These are phyloP conservation scores for Calameuta pallipes DNA, from an alignment of 2,888 invertebrate species.

Conservation along the genomic window DNA sequence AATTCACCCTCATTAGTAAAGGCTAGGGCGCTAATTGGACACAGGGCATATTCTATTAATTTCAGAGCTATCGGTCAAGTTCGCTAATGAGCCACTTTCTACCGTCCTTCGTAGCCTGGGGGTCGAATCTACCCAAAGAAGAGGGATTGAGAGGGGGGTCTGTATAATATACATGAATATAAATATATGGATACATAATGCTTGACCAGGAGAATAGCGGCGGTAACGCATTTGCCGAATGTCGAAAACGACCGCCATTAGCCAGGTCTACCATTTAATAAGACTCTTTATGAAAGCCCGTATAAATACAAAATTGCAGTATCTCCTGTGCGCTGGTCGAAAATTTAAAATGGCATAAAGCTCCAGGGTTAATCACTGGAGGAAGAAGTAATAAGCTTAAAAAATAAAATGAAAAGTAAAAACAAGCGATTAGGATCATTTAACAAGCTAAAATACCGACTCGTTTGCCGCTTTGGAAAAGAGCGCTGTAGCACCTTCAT, in stretches of 20 bases:
- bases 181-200: neutral
- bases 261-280: neutral
- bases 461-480: neutral
- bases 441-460: conserved; percentile 4
- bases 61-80: conserved; percentile 38
- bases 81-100: conserved; percentile 41
- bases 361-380: neutral
- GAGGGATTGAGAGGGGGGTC: neutral
- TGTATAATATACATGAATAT: neutral
- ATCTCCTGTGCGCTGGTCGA: neutral
- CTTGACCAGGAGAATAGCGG: neutral
- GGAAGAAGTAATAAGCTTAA: neutral
- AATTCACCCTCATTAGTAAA: conserved; percentile 39
- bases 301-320: neutral
- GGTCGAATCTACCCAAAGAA: neutral
- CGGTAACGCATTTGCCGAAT: neutral
- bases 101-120: neutral
- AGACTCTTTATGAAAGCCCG: neutral
- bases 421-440: conserved; percentile 9
- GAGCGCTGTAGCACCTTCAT: neutral
- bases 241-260: neutral
- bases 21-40: conserved; percentile 44
- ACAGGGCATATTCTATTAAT: conserved; percentile 42
- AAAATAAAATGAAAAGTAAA: neutral
- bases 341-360: conserved; percentile 27